Base-by-base conservation (phyloP, 2,113 vertebrate species). In the Origma solitaria region DNA sequence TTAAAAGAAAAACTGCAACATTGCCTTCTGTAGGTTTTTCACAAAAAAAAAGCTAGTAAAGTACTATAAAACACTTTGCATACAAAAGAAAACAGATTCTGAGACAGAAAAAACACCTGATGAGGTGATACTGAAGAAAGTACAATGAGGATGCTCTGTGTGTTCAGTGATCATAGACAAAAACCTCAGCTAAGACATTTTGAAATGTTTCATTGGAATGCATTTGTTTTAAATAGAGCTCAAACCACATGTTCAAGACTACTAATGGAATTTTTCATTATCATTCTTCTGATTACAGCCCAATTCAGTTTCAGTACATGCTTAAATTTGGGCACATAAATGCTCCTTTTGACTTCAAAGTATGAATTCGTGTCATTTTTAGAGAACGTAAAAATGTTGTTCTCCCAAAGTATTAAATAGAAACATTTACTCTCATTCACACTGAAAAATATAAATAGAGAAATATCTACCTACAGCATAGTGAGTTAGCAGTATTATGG, bases 251-350 rank as follows among this genome's bases (percentile, higher is more conserved):
- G 66, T 68, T 64, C 81, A 51, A 71, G 64, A 93, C 64, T 58
- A 90, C 27, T 83, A 94, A 94, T 18, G 68, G 79, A 90, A 78
- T 88, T 91, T 93, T 94, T 90, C 72, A 71, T 86, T 88, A 90
- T n/a, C 11, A 27, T 88, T 81, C 42, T 92, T 90, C 72, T 77
- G 71, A 96, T 42, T 94, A 56, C 5, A 77, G 35, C 16, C 21
- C 66, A 86, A 70, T 54, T 81, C 21, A 62, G 35, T 62, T 90
- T 77, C 68, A 73, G 57, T 56, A 30, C 7, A 28, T 60, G 51
- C n/a, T 92, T 85, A 87, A 60, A 78, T 54, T 62, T 37, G 70
- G 58, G 47, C 30, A 78, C 25, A 27, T 18, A 92, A 86, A 94
- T 20, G 60, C 9, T 78, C 23, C 44, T 84, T 92, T 75, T 71